Evolutionary conservation across 2,888 invertebrate species (phyloP).

Genomic region (Mesodorylaimus sp.): DNA sequence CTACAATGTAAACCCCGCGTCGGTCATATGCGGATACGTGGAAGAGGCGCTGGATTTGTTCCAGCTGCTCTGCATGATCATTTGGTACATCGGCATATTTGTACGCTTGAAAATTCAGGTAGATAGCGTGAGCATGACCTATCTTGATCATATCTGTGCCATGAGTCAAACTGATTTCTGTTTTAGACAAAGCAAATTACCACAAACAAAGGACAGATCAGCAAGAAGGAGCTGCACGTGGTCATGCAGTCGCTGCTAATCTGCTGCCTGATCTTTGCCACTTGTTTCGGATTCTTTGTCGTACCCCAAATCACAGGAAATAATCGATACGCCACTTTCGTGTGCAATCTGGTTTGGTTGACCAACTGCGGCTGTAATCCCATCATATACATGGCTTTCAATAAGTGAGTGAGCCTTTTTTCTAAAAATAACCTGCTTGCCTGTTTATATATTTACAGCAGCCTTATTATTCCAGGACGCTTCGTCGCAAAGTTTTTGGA

Average conservation of each 20-base stretch:
- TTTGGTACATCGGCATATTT: background rate
- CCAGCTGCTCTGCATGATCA: background rate
- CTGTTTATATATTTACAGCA: no score
- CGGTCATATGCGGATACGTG: background rate
- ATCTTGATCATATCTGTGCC: no score
- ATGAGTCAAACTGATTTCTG: background rate
- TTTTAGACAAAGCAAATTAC: background rate
- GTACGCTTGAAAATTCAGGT: background rate
- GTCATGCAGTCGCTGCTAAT: background rate
- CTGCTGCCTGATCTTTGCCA: background rate
- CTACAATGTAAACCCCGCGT: background rate
- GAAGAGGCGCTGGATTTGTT: background rate
- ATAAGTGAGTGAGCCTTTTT: no score
- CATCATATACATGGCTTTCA: no score
- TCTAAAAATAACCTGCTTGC: no score
- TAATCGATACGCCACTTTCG: no score
- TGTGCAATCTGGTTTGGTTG: no score
- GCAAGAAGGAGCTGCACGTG: background rate
- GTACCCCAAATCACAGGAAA: no score
- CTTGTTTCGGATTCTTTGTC: background rate
- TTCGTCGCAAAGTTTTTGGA: no score
- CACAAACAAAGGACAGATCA: background rate
- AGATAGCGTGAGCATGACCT: background rate
- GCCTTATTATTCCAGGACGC: no score
- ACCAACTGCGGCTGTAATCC: no score